phyloP scores from a whole-genome alignment of 2,888 invertebrate genomes.

The Limnephilus marmoratus region DNA sequence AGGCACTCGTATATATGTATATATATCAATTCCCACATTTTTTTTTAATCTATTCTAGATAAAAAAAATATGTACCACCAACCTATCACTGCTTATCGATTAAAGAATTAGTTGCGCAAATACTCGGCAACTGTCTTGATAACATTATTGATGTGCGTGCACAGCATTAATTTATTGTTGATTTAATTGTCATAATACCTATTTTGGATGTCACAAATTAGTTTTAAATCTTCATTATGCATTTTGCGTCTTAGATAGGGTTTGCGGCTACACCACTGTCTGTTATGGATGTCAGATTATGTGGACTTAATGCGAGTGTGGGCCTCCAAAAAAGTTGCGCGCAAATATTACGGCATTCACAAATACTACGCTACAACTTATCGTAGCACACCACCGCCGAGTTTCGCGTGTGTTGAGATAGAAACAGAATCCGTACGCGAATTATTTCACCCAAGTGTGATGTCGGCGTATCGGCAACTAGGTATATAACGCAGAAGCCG shows the following conservation, averaged over 20 bases:
- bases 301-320: constrained; percentile 65
- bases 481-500: constrained; percentile 27
- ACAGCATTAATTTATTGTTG: not conserved
- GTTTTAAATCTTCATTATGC: constrained; percentile 12
- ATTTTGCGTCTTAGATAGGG: not conserved
- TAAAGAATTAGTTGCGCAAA: not conserved
- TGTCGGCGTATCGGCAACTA: not conserved
- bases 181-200: not conserved
- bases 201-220: not conserved
- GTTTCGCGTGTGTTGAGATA: constrained; percentile 22
- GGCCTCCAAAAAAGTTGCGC: constrained; percentile 66
- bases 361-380: constrained; percentile 47
- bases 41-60: not conserved
- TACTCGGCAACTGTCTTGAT: not conserved
- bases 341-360: constrained; percentile 64
- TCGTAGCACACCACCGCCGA: constrained; percentile 4
- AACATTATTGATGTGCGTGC: not conserved
- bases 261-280: constrained; percentile 58
- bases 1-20: not conserved
- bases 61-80: not conserved
- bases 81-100: not conserved
- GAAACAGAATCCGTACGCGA: constrained; percentile 30
- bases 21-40: not conserved
- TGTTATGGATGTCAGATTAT: constrained; percentile 65
- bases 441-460: not conserved